Percentiles rank a stretch among this genome's conserved stretches.
phyloP scores from a whole-genome alignment of 2,113 vertebrate species.

The Gymnorhina tibicen region DNA sequence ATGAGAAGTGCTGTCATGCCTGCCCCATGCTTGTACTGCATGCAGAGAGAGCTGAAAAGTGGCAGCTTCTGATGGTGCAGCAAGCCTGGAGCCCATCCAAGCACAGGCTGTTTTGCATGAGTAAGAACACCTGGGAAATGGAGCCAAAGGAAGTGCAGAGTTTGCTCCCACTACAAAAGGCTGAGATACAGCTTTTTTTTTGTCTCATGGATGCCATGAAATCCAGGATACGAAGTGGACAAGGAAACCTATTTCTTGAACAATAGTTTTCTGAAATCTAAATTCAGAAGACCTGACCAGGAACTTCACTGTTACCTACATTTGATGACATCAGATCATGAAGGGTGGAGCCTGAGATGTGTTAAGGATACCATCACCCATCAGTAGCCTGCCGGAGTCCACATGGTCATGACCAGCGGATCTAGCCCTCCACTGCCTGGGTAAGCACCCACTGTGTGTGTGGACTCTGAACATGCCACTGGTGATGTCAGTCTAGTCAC shows the following conservation, averaged over 20 bases:
- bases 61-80: background rate
- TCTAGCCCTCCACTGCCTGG: background rate
- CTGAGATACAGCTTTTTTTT: background rate
- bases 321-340: background rate
- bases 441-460: background rate
- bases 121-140: background rate
- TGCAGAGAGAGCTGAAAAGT: background rate
- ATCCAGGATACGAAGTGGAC: background rate
- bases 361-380: background rate
- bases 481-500: background rate
- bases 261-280: background rate
- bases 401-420: accelerated
- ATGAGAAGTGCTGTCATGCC: accelerated
- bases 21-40: background rate
- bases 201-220: background rate
- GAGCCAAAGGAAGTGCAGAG: background rate
- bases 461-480: background rate
- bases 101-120: background rate
- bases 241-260: background rate
- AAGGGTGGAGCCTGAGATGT: background rate
- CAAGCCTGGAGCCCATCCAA: background rate
- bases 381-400: background rate
- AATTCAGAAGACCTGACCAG: background rate
- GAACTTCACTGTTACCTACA: background rate
- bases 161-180: background rate